These are phyloP conservation scores for Delichon dasypus DNA, from an alignment of 2,797 vertebrate genomes.

Conservation along the genomic window DNA sequence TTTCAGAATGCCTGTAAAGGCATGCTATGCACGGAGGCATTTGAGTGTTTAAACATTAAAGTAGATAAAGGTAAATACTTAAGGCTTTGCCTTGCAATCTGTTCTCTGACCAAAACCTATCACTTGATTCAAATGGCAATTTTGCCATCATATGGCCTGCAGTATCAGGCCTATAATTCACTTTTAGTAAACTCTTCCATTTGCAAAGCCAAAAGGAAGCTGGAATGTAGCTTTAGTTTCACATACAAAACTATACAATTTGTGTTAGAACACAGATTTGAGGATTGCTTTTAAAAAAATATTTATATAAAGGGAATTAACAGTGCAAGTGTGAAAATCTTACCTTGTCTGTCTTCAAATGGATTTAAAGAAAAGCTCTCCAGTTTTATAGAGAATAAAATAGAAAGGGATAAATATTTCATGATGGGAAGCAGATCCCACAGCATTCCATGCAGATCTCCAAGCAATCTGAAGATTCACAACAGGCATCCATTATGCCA, in stretches of 20 bases:
- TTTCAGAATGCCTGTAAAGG: conserved; percentile 3
- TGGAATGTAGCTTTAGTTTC: conserved; percentile 63
- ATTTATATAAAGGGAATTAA: conserved; percentile 54
- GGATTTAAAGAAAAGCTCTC: conserved; percentile 46
- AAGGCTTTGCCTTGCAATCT: neutral
- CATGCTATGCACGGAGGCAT: neutral
- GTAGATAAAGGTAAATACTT: conserved; percentile 22
- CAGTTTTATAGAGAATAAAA: conserved; percentile 52
- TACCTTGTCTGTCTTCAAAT: conserved; percentile 62
- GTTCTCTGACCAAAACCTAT: neutral
- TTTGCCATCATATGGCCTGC: neutral
- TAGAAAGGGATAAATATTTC: conserved; percentile 60
- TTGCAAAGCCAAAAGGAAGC: conserved; percentile 47
- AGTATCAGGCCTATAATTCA: neutral
- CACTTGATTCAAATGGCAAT: neutral
- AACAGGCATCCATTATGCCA: conserved; percentile 97
- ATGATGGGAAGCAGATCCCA: conserved; percentile 95
- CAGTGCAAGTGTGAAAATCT: conserved; percentile 75
- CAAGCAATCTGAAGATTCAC: conserved; percentile 97
- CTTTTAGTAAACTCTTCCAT: conserved; percentile 33
- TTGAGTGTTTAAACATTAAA: neutral
- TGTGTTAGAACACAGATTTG: conserved; percentile 28
- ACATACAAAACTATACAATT: conserved; percentile 60
- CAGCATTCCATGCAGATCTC: conserved; percentile 99
- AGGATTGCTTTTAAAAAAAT: conserved; percentile 24